Base-by-base conservation (phyloP, 2,113 vertebrate species). In the Anoura caudifer region DNA sequence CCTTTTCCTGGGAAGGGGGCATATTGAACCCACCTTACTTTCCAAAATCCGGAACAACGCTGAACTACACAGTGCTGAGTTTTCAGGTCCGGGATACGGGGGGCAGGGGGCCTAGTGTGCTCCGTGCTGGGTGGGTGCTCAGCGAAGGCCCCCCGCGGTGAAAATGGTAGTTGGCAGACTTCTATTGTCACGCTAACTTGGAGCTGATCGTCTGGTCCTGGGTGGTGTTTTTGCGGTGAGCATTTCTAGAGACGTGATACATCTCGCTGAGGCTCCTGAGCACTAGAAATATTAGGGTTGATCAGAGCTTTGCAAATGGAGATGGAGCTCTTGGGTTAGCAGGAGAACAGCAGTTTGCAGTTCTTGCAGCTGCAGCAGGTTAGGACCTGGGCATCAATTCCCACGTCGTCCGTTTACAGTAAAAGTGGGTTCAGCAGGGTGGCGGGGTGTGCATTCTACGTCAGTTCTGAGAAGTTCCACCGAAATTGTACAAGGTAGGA, bases 221-320 rank as follows among this genome's bases (percentile, higher is more conserved):
- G 52, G 15, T 33, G 65, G 41, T 61, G 50, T 22, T 81, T 85
- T 87, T 7, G 22, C 17, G 41, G 1, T 4, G 83, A 89, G 52
- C 84, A 91, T 84, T 97, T 81, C 70, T 72, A 63, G 90, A 80
- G 87, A 85, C 15, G 63, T 80, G 67, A 41, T 24, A 38, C 88
- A 43, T 87, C 16, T n/a, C 38, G 80, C 91, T 90, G n/a, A 87
- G 41, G 14, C 87, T 94, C 33, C 38, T 43, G 56, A 70, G 77
- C 87, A 36, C 7, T 50, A 36, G 45, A 52, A 52, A 50, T 73
- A 26, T 24, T 5, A 24, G 50, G 69, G 28, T 79, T 87, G 95
- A 80, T 81, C 87, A 52, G 45, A 83, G 56, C 56, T 92, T 79
- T 81, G 28, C 22, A 33, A 75, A 20, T 70, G n/a, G 61, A 94